Evolutionary conservation across 2,113 vertebrate species (phyloP), one percentile per base, ranked within the genome.

Genomic region (Sterrhoptilus dennistouni): DNA sequence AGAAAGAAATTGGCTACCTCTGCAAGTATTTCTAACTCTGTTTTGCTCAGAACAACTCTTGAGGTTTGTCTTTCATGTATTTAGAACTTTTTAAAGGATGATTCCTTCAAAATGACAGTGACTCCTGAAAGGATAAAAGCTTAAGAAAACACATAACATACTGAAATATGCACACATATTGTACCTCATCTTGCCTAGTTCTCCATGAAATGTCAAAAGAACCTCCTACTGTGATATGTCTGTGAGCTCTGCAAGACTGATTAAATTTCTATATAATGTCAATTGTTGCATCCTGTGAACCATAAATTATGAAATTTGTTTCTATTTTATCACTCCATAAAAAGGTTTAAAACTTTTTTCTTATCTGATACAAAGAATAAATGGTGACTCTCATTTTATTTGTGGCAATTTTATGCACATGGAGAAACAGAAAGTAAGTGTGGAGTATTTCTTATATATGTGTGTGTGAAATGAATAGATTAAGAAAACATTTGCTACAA

Each of bases 151-250:
- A 91, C 82, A 72, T 69, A 92, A 78, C 54, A 52, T 83, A 78
- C 85, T 95, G 96, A 97, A 98, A 97, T 97, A 96, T 95, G 85
- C 96, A 98, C 93, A 96, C 87, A 89, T 94, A 96, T 85, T 91
- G 72, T 96, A 90, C 80, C 87, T 98, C 92, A 82, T 97, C 95
- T 96, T 98, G 96, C 96, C 96, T 97, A 97, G 95, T 71, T 97
- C 90, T 96, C 97, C 97, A 98, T 98, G 97, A 98, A 98, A 98
- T 98, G 97, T 98, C 98, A 98, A 90, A 97, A 98, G 95, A 96
- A 96, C 96, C 96, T 97, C 98, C 98, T 96, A 93, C 97, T 96
- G 98, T 97, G 98, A 96, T 95, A 94, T 95, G 96, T 96, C 96
- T 96, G 92, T 94, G 94, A 97, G 96, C 94, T 93, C 95, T 94